Conservation (phyloP, 2,888 invertebrate genomes). For the Drosophila niveifrons region DNA sequence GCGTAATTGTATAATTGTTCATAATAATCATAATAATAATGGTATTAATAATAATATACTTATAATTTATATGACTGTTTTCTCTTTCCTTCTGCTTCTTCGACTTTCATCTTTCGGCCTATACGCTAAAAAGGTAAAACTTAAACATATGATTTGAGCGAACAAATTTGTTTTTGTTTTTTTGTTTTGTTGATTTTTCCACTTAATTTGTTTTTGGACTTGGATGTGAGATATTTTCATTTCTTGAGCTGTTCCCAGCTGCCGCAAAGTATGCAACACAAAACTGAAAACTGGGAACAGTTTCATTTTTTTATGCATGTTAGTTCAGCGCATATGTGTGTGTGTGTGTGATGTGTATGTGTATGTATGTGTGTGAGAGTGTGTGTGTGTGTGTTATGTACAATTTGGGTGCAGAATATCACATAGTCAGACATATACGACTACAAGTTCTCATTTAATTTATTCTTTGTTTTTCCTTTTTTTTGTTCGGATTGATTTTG, state of each 20-base stretch:
- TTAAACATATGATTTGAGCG: constrained; percentile 70
- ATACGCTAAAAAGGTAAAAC: constrained; percentile 63
- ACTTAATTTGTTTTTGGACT: constrained; percentile 35
- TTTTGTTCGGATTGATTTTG: constrained; percentile 18
- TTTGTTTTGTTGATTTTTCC: background rate
- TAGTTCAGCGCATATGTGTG: constrained; percentile 21
- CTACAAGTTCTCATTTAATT: constrained; percentile 63
- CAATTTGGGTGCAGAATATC: constrained; percentile 76
- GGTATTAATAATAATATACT: constrained; percentile 15
- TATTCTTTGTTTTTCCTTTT: constrained; percentile 4
- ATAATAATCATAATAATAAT: constrained; percentile 22
- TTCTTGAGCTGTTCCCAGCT: constrained; percentile 6
- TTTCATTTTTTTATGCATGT: constrained; percentile 26
- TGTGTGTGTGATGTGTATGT: constrained; percentile 24
- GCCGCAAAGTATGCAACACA: constrained; percentile 17
- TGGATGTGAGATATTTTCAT: constrained; percentile 51
- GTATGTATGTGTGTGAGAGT: constrained; percentile 22
- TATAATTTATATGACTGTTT: constrained; percentile 49
- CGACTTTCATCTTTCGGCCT: constrained; percentile 18
- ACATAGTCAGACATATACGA: constrained; percentile 79
- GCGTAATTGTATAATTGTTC: constrained; percentile 49
- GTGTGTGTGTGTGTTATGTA: constrained; percentile 54
- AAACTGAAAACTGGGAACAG: constrained; percentile 19
- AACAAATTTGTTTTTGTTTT: constrained; percentile 31
- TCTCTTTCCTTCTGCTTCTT: background rate